These are phyloP conservation scores for Anastrepha ludens DNA, from an alignment of 1,140 invertebrate species.

Conservation along the genomic window DNA sequence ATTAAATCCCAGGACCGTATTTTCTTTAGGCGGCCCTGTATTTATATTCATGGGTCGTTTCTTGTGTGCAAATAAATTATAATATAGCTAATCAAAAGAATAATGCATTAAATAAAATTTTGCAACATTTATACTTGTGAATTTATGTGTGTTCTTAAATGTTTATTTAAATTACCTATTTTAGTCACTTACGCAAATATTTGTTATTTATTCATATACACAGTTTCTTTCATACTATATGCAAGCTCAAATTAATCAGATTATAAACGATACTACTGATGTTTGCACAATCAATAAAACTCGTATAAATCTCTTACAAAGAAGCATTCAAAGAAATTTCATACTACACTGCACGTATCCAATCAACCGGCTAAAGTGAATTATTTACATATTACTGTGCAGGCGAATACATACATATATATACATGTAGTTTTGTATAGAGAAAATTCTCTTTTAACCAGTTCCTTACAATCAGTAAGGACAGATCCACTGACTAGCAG, in stretches of 20 bases:
- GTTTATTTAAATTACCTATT: too few species aligned
- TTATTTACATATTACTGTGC: constrained; percentile 30
- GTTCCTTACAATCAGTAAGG: neutral
- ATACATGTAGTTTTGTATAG: neutral
- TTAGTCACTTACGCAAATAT: too few species aligned
- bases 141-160: too few species aligned
- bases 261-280: constrained; percentile 32
- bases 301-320: neutral
- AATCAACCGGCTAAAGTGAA: constrained; percentile 46
- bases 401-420: neutral
- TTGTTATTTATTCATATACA: too few species aligned
- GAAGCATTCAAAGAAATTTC: constrained; percentile 18
- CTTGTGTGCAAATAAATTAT: too few species aligned
- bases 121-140: too few species aligned
- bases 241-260: constrained; percentile 39
- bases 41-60: too few species aligned
- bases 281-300: constrained; percentile 40
- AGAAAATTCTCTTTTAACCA: constrained; percentile 51
- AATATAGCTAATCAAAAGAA: too few species aligned
- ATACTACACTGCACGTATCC: constrained; percentile 24
- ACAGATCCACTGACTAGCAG: constrained; percentile 8
- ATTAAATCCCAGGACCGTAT: too few species aligned
- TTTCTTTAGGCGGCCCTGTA: too few species aligned
- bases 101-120: too few species aligned
- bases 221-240: neutral